Evolutionary conservation across 2,797 vertebrate species (phyloP).

Genomic region (Phaenicophaeus curvirostris): DNA sequence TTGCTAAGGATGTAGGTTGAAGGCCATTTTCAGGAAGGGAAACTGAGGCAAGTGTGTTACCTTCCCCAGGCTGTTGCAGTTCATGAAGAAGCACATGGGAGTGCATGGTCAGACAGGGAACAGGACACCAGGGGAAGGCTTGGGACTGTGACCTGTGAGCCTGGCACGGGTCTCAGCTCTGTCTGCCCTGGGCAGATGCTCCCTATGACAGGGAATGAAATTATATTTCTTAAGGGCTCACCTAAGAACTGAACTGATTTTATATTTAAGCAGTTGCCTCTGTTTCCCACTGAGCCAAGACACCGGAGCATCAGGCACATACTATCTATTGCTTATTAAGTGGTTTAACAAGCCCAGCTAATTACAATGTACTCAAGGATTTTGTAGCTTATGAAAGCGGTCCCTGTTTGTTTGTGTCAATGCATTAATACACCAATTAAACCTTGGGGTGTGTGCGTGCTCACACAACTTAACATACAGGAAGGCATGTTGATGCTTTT

Average conservation of each 20-base stretch:
- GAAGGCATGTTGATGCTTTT: neutral
- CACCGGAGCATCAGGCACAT: neutral
- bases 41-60: neutral
- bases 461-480: neutral
- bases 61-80: neutral
- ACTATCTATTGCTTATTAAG: conserved; percentile 32
- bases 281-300: neutral
- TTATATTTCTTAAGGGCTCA: neutral
- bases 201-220: neutral
- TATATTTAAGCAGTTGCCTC: neutral
- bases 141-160: neutral
- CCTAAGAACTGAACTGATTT: neutral
- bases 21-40: neutral
- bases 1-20: neutral
- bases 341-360: conserved; percentile 43
- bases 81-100: neutral
- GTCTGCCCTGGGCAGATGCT: neutral
- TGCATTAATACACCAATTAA: conserved; percentile 43
- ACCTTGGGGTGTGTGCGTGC: neutral
- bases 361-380: conserved; percentile 43
- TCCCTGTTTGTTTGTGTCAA: conserved; percentile 53
- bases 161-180: neutral
- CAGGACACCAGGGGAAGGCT: neutral
- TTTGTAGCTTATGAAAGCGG: conserved; percentile 34
- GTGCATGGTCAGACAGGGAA: neutral